A percentile compares a stretch with the other conserved stretches of the same genome.
Evolutionary conservation across 2,888 invertebrate species (phyloP).

Genomic region (Timema cristinae): DNA sequence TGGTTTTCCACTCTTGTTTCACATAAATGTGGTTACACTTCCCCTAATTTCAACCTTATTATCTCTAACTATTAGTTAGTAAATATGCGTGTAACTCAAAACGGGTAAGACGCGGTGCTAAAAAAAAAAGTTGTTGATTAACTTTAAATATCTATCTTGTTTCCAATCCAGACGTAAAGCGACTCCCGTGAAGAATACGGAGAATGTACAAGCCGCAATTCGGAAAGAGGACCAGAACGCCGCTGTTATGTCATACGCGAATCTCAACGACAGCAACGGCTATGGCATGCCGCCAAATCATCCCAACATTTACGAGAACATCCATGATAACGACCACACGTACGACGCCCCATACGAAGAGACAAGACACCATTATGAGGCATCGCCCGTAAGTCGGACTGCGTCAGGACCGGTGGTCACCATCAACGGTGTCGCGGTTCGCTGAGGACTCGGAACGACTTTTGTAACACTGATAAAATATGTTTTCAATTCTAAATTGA

Average conservation of each 20-base stretch:
- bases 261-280: constrained; percentile 64
- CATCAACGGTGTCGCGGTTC: constrained; percentile 83
- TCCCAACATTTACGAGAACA: constrained; percentile 58
- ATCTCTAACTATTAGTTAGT: no score
- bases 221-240: constrained; percentile 82
- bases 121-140: no score
- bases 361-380: constrained; percentile 61
- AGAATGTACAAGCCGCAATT: constrained; percentile 82
- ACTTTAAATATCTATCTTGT: no score
- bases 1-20: no score
- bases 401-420: constrained; percentile 61
- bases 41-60: no score
- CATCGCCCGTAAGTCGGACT: constrained; percentile 57
- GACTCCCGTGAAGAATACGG: constrained; percentile 81
- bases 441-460: constrained; percentile 48
- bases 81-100: no score
- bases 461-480: no score
- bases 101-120: no score
- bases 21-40: no score
- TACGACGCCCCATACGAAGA: constrained; percentile 75
- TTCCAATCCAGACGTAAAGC: constrained; percentile 65
- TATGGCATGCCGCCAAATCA: constrained; percentile 41
- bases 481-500: no score
- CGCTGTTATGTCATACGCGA: constrained; percentile 85
- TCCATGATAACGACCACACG: constrained; percentile 60